Evolutionary conservation across 2,888 invertebrate genomes (phyloP), one percentile per base, ranked within the genome.

Genomic region (Pheosia gnoma): DNA sequence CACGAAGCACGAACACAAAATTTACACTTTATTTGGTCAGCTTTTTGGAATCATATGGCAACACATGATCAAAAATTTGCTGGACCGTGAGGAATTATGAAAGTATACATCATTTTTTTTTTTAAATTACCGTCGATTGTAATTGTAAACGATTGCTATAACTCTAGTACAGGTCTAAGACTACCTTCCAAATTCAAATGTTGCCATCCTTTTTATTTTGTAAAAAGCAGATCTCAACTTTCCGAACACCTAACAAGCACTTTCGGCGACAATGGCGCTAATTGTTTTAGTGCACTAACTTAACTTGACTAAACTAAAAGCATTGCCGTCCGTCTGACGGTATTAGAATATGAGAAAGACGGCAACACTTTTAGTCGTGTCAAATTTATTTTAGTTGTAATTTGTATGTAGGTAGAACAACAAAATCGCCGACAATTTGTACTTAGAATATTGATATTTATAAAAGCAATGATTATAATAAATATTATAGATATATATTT

Each of bases 181-280:
- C 58, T 56, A 47, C 54, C 13, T 56, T 59, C 49, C 55, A 58
- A 49, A 55, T 56, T 56, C 38, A 38, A 57, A 52, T 62, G 59
- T 56, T 54, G 56, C 13, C 43, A 58, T 59, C 55, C 39, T 55
- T 55, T 55, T 55, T 39, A 6, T 55, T 57, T 52, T 45, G 38
- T 60, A 65, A 66, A 65, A 75, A 68, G 67, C 1, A 72, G 80
- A 83, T 80, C 82, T 79, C 83, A 77, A 71, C 65, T 66, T 66
- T 72, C 75, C 82, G 82, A 82, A 80, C 83, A 80, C 65, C 65
- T n/a, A n/a, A n/a, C n/a, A n/a, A n/a, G n/a, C n/a, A n/a, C 25
- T 25, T 25, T 25, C 25, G 25, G 2, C 25, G 25, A 25, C 25
- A 25, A 25, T 25, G 25, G 25, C 25, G 25, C 25, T 25, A 65